phyloP scores from a whole-genome alignment of 2,888 invertebrate genomes.

The Lagria hirta region DNA sequence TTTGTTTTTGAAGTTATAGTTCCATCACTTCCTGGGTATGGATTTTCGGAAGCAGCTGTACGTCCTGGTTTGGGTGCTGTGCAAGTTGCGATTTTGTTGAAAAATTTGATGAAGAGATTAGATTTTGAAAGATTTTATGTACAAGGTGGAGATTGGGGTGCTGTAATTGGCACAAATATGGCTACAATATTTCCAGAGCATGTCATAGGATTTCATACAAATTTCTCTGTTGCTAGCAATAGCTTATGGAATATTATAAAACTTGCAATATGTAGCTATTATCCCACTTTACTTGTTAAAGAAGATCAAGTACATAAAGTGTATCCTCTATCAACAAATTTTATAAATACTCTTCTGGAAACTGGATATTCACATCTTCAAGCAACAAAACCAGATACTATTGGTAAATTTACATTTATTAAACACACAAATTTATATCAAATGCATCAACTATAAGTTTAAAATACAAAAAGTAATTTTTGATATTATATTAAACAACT shows the following conservation, averaged over 20 bases:
- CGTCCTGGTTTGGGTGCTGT: conserved; percentile 63
- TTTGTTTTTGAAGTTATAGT: conserved; percentile 31
- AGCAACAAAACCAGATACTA: conserved; percentile 85
- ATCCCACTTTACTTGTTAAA: conserved; percentile 62
- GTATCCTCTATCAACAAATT: conserved; percentile 54
- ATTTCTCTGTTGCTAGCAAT: conserved; percentile 51
- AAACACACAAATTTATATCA: too few relatives aligned
- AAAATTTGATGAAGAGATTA: conserved; percentile 70
- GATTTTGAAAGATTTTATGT: conserved; percentile 67
- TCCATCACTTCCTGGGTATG: conserved; percentile 33
- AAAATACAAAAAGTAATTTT: too few relatives aligned
- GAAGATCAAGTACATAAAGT: conserved; percentile 55
- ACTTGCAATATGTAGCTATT: conserved; percentile 55
- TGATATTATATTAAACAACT: too few relatives aligned
- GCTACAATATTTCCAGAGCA: conserved; percentile 65
- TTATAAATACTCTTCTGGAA: conserved; percentile 11
- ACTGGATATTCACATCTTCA: conserved; percentile 74
- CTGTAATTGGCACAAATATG: conserved; percentile 63
- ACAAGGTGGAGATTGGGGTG: conserved; percentile 86
- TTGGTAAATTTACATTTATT: too few relatives aligned
- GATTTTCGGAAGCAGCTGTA: conserved; percentile 54
- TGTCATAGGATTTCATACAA: conserved; percentile 62
- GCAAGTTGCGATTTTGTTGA: conserved; percentile 62
- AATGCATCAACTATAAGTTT: too few relatives aligned
- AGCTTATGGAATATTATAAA: conserved; percentile 48